Percentiles rank a stretch among this genome's conserved stretches.
Conservation (phyloP, 2,888 invertebrate genomes). For the Hedychridium roseum region DNA sequence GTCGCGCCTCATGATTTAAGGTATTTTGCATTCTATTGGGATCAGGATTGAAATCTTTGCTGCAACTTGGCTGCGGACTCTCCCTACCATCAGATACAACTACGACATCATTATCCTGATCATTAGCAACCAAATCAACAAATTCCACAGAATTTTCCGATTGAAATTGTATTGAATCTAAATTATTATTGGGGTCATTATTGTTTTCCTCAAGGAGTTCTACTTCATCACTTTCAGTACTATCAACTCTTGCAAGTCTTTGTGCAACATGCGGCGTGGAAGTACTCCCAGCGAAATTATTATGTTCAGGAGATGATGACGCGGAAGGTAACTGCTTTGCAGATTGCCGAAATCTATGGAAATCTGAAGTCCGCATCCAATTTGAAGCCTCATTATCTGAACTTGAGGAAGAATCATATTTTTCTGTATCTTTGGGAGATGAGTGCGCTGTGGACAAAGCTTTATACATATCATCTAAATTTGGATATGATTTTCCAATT, state of each 20-base stretch:
- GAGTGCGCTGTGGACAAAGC: not conserved
- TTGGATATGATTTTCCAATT: no score
- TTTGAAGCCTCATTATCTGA: no score
- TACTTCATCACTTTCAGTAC: constrained; percentile 6
- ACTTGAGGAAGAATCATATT: constrained; percentile 4
- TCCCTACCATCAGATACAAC: not conserved
- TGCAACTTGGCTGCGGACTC: constrained; percentile 43
- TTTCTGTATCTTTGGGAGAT: not conserved
- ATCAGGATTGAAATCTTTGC: constrained; percentile 33
- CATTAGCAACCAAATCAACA: no score
- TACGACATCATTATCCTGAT: not conserved
- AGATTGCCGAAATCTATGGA: no score
- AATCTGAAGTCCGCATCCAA: no score
- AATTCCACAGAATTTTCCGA: not conserved
- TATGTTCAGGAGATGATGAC: not conserved
- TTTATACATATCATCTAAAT: not conserved
- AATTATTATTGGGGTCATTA: constrained; percentile 50
- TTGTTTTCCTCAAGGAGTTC: constrained; percentile 47
- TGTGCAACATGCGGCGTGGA: not conserved
- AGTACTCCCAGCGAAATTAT: constrained; percentile 1
- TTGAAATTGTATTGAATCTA: constrained; percentile 27
- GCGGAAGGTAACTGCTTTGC: not conserved
- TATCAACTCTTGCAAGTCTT: not conserved
- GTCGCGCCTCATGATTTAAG: constrained; percentile 12
- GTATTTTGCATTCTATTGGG: constrained; percentile 6